These are phyloP conservation scores for Allolobophora icterica DNA, from an alignment of 2,888 invertebrate genomes.

Conservation along the genomic window DNA sequence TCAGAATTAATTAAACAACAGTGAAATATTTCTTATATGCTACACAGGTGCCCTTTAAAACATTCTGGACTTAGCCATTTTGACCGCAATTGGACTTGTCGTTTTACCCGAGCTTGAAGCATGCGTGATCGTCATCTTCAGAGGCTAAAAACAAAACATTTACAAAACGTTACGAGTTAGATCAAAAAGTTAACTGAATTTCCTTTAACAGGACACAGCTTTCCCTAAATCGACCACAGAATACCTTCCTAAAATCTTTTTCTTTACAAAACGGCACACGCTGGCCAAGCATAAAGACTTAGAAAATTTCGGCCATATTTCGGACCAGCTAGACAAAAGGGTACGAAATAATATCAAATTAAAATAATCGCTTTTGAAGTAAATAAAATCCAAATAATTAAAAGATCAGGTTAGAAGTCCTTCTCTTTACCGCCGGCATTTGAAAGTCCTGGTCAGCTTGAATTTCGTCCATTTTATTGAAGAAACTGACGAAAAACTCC, in stretches of 20 bases:
- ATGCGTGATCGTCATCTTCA: conserved; percentile 25
- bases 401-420: background rate
- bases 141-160: conserved; percentile 1
- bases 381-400: background rate
- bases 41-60: background rate
- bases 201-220: background rate
- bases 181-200: background rate
- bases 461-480: conserved; percentile 24
- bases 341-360: background rate
- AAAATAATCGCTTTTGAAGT: background rate
- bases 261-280: background rate
- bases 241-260: background rate
- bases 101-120: conserved; percentile 21
- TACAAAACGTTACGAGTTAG: background rate
- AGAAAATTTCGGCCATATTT: conserved; percentile 4
- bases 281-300: background rate
- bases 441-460: background rate
- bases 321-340: background rate
- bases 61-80: conserved; percentile 8
- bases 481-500: conserved; percentile 12
- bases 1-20: background rate
- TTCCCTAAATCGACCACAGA: background rate
- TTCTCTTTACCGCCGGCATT: background rate
- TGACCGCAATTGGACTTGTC: background rate
- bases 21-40: background rate